Percentiles rank a stretch among this genome's conserved stretches.
These are phyloP conservation scores for Epinotia demarniana DNA, from an alignment of 2,888 invertebrate genomes.

Conservation along the genomic window DNA sequence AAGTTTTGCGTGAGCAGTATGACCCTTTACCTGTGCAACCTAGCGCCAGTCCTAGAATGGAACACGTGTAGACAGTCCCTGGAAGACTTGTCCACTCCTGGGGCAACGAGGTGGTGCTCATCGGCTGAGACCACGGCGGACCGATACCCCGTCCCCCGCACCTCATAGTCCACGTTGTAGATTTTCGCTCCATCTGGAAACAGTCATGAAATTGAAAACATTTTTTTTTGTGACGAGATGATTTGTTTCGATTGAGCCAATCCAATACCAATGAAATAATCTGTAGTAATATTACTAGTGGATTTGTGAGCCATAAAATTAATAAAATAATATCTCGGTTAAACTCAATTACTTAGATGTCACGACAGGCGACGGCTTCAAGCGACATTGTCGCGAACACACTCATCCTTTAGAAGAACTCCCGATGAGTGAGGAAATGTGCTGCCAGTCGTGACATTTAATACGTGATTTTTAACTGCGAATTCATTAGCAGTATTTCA, in stretches of 20 bases:
- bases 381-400: too few relatives aligned
- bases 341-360: too few relatives aligned
- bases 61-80: constrained; percentile 93
- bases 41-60: constrained; percentile 91
- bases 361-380: too few relatives aligned
- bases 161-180: constrained; percentile 93
- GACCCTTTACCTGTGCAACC: constrained; percentile 70
- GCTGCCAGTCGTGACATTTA: too few relatives aligned
- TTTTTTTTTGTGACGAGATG: not conserved
- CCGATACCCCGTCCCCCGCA: constrained; percentile 89
- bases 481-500: too few relatives aligned
- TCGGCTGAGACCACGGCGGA: constrained; percentile 93
- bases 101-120: constrained; percentile 89
- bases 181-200: constrained; percentile 88
- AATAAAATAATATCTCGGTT: too few relatives aligned
- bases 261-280: not conserved
- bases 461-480: too few relatives aligned
- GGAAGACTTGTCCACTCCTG: constrained; percentile 92
- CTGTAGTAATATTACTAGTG: not conserved
- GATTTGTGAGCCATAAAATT: too few relatives aligned
- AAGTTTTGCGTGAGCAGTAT: too few relatives aligned
- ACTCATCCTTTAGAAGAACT: too few relatives aligned
- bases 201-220: not conserved
- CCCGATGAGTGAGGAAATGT: too few relatives aligned
- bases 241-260: not conserved